These are phyloP conservation scores for Neotoxoptera formosana DNA, from an alignment of 1,140 invertebrate species.

Conservation along the genomic window DNA sequence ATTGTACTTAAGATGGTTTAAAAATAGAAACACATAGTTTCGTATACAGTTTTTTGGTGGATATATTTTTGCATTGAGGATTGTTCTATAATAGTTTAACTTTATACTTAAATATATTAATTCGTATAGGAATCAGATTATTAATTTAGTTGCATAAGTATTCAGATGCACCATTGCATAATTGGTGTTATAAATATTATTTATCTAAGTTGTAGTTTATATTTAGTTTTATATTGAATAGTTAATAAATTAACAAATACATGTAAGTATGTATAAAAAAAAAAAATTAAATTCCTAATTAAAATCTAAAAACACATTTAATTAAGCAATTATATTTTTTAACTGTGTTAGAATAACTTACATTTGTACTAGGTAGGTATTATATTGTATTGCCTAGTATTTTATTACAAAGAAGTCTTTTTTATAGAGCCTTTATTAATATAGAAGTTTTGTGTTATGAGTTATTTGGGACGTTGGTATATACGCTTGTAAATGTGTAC, in stretches of 20 bases:
- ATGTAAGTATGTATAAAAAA: neutral
- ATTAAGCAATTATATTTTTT: neutral
- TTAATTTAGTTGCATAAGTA: neutral
- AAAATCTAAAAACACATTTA: neutral
- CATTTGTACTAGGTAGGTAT: neutral
- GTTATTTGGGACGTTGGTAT: neutral
- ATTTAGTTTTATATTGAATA: neutral
- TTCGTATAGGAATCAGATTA: neutral
- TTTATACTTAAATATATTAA: neutral
- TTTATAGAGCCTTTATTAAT: neutral
- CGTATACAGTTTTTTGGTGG: neutral
- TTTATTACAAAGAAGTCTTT: neutral
- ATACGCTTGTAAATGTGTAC: neutral
- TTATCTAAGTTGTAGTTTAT: neutral
- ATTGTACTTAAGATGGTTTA: neutral
- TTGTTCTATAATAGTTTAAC: too few relatives aligned
- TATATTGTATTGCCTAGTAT: neutral
- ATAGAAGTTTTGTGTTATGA: neutral
- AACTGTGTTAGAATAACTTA: neutral
- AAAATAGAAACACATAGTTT: neutral
- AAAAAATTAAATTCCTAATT: neutral
- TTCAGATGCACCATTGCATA: neutral
- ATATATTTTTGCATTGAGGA: neutral
- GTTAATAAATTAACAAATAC: neutral
- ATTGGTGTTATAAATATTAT: neutral